A percentile compares a stretch with the other conserved stretches of the same genome.
Evolutionary conservation across 2,797 vertebrate species (phyloP).

Genomic region (Agapornis canus): DNA sequence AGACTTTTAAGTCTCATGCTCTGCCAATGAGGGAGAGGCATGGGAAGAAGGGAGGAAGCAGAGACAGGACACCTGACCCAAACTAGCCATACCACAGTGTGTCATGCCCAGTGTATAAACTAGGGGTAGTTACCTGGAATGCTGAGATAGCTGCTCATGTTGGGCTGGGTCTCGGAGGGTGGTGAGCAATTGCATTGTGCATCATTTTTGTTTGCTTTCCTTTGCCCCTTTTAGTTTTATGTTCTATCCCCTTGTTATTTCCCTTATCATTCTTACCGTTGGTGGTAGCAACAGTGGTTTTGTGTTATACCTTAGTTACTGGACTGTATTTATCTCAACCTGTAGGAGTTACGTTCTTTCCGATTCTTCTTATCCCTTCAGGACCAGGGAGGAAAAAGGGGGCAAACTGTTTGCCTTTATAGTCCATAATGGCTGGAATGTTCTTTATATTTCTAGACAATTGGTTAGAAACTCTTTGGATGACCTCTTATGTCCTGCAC

Average conservation of each 20-base stretch:
- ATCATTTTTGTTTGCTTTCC: background rate
- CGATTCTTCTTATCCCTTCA: background rate
- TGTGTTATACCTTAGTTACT: background rate
- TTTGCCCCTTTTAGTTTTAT: background rate
- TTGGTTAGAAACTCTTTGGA: conserved; percentile 88
- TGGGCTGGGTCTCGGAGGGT: background rate
- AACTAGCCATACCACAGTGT: background rate
- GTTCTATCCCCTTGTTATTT: background rate
- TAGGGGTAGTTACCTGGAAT: background rate
- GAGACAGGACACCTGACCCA: background rate
- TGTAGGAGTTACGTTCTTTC: background rate
- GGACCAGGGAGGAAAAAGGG: background rate
- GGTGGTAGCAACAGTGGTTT: background rate
- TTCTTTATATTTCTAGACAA: conserved; percentile 76
- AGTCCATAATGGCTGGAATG: background rate
- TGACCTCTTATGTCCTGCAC: conserved; percentile 87
- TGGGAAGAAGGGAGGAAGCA: background rate
- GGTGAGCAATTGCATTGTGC: background rate
- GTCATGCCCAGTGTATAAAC: background rate
- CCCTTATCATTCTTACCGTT: background rate
- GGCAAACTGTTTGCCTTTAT: background rate
- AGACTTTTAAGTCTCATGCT: background rate
- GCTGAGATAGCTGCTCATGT: background rate
- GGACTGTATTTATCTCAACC: background rate
- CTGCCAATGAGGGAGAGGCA: background rate